Evolutionary conservation across 2,797 vertebrate species (phyloP).

Genomic region (Danio albolineatus): DNA sequence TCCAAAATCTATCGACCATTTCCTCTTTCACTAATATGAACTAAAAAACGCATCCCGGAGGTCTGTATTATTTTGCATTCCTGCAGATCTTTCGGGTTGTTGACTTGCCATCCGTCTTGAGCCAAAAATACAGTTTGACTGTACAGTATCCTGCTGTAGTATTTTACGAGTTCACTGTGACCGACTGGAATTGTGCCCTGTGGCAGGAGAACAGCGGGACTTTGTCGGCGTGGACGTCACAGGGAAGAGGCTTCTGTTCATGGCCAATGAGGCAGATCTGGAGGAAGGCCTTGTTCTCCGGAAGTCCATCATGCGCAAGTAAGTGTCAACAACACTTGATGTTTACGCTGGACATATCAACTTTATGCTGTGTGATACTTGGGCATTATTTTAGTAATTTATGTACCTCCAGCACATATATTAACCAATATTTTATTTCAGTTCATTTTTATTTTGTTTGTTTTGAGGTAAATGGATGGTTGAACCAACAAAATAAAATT

Average conservation of each 20-base stretch:
- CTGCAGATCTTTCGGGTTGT: neutral
- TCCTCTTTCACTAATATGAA: conserved; percentile 28
- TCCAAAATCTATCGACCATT: conserved; percentile 30
- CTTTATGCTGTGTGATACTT: no score
- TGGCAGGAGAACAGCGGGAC: conserved; percentile 94
- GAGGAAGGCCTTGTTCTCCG: conserved; percentile 93
- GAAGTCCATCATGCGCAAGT: conserved; percentile 95
- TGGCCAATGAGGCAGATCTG: conserved; percentile 98
- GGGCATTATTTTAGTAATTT: no score
- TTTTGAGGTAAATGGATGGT: no score
- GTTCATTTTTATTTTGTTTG: no score
- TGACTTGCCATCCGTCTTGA: conserved; percentile 8
- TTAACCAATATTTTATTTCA: no score
- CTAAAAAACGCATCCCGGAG: neutral
- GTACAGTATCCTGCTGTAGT: neutral
- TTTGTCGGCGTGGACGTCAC: conserved; percentile 95
- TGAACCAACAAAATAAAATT: no score
- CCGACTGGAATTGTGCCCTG: conserved; percentile 8
- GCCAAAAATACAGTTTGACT: conserved; percentile 18
- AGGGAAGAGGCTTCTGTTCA: conserved; percentile 93
- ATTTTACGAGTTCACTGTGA: conserved; percentile 11
- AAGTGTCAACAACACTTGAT: conserved; percentile 66
- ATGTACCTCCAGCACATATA: no score
- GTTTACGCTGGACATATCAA: no score
- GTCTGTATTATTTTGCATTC: conserved; percentile 18